Conservation (phyloP, 2,797 vertebrate species). For the Phoebastria nigripes region DNA sequence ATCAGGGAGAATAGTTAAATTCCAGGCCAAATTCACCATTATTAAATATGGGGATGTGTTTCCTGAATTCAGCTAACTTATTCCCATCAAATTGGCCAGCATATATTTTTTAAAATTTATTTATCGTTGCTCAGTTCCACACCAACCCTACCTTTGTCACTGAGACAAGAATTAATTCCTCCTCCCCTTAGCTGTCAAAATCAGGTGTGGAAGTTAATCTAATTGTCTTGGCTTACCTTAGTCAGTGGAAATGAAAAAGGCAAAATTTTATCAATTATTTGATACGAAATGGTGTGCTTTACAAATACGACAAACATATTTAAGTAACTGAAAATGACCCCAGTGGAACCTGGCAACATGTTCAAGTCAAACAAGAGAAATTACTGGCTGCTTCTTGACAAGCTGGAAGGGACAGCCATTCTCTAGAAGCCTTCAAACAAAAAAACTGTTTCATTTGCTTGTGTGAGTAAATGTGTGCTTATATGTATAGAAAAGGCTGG, state of each 20-base stretch:
- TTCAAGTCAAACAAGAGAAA: neutral
- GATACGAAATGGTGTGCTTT: neutral
- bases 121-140: neutral
- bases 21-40: neutral
- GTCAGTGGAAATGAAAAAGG: neutral
- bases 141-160: accelerated
- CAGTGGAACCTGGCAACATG: neutral
- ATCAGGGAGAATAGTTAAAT: neutral
- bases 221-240: neutral
- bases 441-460: neutral
- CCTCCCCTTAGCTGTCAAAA: neutral
- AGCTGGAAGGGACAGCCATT: neutral
- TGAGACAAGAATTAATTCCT: neutral
- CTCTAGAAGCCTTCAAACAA: neutral
- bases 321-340: neutral
- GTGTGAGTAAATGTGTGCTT: neutral
- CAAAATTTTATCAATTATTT: neutral
- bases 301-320: neutral
- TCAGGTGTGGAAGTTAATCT: neutral
- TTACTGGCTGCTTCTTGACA: neutral
- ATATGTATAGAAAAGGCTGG: neutral
- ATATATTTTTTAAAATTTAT: neutral
- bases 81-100: neutral
- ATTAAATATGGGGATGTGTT: neutral
- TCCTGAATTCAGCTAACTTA: neutral